These are phyloP conservation scores for Ceratosolen solmsi DNA, from an alignment of 1,140 invertebrate species.

Conservation along the genomic window DNA sequence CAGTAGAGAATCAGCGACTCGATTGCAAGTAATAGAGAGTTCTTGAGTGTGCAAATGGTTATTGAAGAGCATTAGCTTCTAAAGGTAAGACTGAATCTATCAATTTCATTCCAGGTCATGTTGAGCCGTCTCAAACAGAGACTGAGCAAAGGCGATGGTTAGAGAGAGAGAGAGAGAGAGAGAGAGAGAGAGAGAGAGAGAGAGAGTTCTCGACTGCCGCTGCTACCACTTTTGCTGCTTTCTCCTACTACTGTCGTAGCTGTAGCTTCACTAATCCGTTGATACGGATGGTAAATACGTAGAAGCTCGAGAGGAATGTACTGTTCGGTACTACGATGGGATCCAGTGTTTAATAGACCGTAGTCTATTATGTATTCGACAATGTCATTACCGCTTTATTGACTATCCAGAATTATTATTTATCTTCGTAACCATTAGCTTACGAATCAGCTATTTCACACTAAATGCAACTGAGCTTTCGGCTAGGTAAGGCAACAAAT, in stretches of 20 bases:
- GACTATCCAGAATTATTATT: conserved; percentile 7
- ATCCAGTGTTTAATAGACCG: conserved; percentile 50
- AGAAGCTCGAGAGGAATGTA: conserved; percentile 56
- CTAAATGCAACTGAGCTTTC: not conserved
- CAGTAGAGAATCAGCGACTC: not conserved
- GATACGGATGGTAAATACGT: conserved; percentile 67
- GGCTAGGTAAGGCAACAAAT: too few species aligned
- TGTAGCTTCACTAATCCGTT: conserved; percentile 65
- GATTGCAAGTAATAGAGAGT: not conserved
- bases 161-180: conserved; percentile 21
- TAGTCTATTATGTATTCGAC: conserved; percentile 56
- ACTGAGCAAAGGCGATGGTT: not conserved
- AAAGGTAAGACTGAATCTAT: conserved; percentile 69
- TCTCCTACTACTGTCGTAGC: conserved; percentile 14
- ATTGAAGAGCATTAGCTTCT: conserved; percentile 49
- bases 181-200: not conserved
- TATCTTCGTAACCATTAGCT: conserved; percentile 21
- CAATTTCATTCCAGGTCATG: conserved; percentile 65
- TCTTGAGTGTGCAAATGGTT: conserved; percentile 64
- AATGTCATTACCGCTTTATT: conserved; percentile 52
- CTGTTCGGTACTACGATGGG: conserved; percentile 37
- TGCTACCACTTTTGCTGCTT: too few species aligned
- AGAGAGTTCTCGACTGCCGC: conserved; percentile 16
- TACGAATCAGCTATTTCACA: not conserved
- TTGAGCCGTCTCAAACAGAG: conserved; percentile 19